phyloP scores from a whole-genome alignment of 2,113 vertebrate genomes.

The Sorex araneus region DNA sequence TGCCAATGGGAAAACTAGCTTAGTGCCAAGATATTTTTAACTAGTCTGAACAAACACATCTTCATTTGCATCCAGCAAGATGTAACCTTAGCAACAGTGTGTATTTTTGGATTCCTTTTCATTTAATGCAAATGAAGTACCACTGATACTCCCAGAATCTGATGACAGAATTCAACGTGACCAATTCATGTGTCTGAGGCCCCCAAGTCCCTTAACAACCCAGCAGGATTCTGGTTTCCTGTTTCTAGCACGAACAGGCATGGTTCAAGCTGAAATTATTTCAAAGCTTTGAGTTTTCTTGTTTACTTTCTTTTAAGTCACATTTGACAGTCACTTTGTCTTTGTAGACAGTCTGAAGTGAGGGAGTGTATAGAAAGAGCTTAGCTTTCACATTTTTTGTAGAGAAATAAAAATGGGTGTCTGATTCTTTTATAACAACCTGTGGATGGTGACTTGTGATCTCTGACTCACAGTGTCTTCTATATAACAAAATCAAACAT shows the following conservation, averaged over 20 bases:
- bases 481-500: not conserved
- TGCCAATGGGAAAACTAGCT: constrained; percentile 82
- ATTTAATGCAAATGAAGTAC: constrained; percentile 88
- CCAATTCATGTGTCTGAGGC: constrained; percentile 67
- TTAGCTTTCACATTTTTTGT: not conserved
- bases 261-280: not conserved
- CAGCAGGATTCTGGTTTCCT: constrained; percentile 16
- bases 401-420: constrained; percentile 11
- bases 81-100: constrained; percentile 91
- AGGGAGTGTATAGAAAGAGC: not conserved
- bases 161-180: constrained; percentile 80
- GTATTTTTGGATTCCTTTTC: constrained; percentile 91
- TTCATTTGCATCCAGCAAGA: constrained; percentile 89
- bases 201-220: constrained; percentile 1
- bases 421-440: not conserved
- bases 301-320: constrained; percentile 57
- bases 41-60: constrained; percentile 87
- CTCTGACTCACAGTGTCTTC: not conserved
- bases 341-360: not conserved
- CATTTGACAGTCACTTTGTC: constrained; percentile 24
- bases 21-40: constrained; percentile 88
- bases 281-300: not conserved
- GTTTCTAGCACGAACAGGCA: not conserved
- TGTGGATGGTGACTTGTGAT: not conserved
- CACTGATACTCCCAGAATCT: constrained; percentile 84